Conservation (phyloP, 2,113 vertebrate species). For the Alosa alosa region DNA sequence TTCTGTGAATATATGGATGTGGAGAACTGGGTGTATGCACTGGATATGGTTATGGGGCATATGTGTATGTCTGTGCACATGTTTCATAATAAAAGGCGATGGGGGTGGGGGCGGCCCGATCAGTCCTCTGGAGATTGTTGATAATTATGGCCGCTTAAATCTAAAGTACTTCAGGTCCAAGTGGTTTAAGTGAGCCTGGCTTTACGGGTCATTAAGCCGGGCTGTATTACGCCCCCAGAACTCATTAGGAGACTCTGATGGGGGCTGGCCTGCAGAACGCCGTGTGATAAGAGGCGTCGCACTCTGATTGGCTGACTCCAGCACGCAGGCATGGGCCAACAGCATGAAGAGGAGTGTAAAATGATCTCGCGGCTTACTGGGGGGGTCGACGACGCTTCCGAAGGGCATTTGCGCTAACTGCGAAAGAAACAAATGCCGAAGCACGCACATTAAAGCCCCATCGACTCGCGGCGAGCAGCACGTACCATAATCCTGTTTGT, state of each 20-base stretch:
- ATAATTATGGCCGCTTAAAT: slow-evolving; percentile 23
- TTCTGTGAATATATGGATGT: neutral
- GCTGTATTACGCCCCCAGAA: slow-evolving; percentile 43
- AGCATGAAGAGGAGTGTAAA: neutral
- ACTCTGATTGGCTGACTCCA: neutral
- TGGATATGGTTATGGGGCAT: neutral
- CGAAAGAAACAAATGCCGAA: neutral
- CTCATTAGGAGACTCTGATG: slow-evolving; percentile 58
- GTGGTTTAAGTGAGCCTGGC: slow-evolving; percentile 44
- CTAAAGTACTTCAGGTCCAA: slow-evolving; percentile 40
- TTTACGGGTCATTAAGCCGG: slow-evolving; percentile 62
- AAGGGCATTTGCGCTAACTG: neutral
- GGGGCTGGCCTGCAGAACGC: slow-evolving; percentile 34
- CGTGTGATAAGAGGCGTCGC: neutral
- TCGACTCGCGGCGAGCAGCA: neutral
- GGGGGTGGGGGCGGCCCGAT: neutral
- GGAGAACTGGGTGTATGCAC: neutral
- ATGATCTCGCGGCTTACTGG: neutral
- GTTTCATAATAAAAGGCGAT: neutral
- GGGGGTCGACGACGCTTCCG: neutral
- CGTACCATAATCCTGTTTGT: neutral
- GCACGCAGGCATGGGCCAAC: neutral
- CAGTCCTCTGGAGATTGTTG: neutral
- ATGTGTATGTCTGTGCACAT: neutral
- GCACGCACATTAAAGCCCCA: neutral